Conservation (phyloP, 2,797 vertebrate species). For the Pantherophis vulpinus region DNA sequence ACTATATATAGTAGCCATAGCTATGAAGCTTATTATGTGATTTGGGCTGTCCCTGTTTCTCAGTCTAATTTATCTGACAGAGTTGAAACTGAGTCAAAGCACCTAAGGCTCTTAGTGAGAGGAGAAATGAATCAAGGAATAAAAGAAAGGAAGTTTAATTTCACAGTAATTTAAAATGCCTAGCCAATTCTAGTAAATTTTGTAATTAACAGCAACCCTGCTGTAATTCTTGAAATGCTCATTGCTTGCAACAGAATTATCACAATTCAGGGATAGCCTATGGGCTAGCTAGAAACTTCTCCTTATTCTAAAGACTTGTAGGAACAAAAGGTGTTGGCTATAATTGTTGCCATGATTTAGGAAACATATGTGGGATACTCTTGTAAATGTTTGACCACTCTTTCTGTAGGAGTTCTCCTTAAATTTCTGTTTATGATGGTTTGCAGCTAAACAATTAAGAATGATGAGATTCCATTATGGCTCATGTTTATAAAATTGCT, state of each 20-base stretch:
- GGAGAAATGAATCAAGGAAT: not conserved
- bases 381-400: not conserved
- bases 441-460: not conserved
- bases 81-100: not conserved
- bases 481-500: not conserved
- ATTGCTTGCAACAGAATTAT: not conserved
- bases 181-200: not conserved
- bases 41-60: not conserved
- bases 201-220: not conserved
- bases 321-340: not conserved
- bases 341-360: conserved; percentile 6
- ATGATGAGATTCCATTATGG: not conserved
- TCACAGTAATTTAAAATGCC: not conserved
- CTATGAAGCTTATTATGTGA: not conserved
- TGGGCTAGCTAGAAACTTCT: not conserved
- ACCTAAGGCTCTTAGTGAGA: not conserved
- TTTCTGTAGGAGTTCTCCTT: not conserved
- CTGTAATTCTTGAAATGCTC: not conserved
- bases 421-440: not conserved
- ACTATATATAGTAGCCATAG: not conserved
- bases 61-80: not conserved
- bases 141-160: not conserved
- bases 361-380: not conserved
- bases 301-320: not conserved
- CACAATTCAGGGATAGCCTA: not conserved